phyloP scores from a whole-genome alignment of 2,888 invertebrate genomes.

The Chloromyia formosa region DNA sequence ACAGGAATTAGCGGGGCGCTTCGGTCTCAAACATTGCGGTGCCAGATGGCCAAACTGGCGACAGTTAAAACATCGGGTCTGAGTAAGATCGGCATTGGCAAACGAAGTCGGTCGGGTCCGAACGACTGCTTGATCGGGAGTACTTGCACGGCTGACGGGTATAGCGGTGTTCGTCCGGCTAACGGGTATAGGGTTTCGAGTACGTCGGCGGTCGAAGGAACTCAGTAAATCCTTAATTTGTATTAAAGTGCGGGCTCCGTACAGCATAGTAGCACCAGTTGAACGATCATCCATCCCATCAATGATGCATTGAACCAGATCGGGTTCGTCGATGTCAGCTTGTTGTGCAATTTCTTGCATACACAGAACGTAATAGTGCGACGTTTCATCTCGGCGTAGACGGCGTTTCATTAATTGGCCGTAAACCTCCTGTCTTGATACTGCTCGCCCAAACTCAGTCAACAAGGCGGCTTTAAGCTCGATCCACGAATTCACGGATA shows the following conservation, averaged over 20 bases:
- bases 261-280: background rate
- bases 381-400: background rate
- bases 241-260: background rate
- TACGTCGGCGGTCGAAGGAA: background rate
- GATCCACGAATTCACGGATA: background rate
- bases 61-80: constrained; percentile 4
- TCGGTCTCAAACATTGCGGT: background rate
- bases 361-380: constrained; percentile 1
- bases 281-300: background rate
- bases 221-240: constrained; percentile 5
- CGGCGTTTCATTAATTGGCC: background rate
- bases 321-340: background rate
- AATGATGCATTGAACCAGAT: background rate
- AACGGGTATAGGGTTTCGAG: too few relatives aligned
- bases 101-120: background rate
- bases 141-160: background rate
- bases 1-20: constrained; percentile 9
- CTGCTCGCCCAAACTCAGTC: background rate
- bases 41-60: constrained; percentile 8
- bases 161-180: too few relatives aligned
- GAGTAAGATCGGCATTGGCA: background rate
- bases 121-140: too few relatives aligned
- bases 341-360: constrained; percentile 28
- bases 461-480: background rate
- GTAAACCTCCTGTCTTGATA: constrained; percentile 5